These are phyloP conservation scores for Bursaphelenchus mucronatus DNA, from an alignment of 1,140 invertebrate genomes.

Conservation along the genomic window DNA sequence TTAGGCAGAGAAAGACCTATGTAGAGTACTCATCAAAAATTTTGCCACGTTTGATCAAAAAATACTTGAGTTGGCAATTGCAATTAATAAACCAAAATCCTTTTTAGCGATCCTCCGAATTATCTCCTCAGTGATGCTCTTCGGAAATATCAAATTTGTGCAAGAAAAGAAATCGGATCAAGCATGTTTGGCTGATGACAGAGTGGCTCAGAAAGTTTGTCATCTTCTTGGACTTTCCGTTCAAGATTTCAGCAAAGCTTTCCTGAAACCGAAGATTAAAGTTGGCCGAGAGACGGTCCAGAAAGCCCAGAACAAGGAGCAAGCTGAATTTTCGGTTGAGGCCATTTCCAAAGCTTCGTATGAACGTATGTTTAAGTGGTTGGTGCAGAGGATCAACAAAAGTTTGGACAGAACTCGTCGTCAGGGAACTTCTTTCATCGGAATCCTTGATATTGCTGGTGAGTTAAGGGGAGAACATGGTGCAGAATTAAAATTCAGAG, in stretches of 20 bases:
- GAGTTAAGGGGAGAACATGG: conserved; percentile 94
- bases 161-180: conserved; percentile 97
- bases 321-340: conserved; percentile 97
- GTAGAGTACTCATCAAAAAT: too few relatives aligned
- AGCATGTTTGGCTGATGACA: conserved; percentile 94
- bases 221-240: conserved; percentile 91
- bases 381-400: conserved; percentile 82
- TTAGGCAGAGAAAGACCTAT: too few relatives aligned
- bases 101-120: conserved; percentile 82
- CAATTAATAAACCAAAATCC: conserved; percentile 10
- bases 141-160: conserved; percentile 97
- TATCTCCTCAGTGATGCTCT: conserved; percentile 87
- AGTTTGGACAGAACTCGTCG: conserved; percentile 92
- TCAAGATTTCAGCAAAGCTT: conserved; percentile 94
- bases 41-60: too few relatives aligned
- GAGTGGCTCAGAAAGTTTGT: conserved; percentile 68
- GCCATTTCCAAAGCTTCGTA: conserved; percentile 97
- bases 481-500: conserved; percentile 82
- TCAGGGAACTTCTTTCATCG: conserved; percentile 96
- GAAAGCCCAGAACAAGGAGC: conserved; percentile 98
- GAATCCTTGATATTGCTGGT: conserved; percentile 98
- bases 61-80: background rate
- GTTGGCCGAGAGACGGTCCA: conserved; percentile 96
- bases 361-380: conserved; percentile 96
- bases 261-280: conserved; percentile 92